phyloP scores from a whole-genome alignment of 2,888 invertebrate species.

The Eilema sororculum region DNA sequence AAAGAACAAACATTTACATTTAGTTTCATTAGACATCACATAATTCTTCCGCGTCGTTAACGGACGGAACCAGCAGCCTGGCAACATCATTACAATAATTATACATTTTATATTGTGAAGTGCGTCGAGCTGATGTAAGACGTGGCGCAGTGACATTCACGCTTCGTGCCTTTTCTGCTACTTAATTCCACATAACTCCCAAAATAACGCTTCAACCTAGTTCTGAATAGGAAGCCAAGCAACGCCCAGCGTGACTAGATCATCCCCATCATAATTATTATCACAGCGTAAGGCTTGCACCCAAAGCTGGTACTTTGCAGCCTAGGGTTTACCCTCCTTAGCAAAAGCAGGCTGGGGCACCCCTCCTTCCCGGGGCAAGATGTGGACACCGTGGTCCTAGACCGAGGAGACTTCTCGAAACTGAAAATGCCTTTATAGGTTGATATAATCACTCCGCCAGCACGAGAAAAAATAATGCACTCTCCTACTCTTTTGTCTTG shows the following conservation, averaged over 20 bases:
- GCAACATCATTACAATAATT: slow-evolving; percentile 3
- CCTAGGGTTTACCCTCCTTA: too few species aligned
- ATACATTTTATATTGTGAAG: not conserved
- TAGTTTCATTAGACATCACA: not conserved
- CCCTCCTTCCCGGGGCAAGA: too few species aligned
- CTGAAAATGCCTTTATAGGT: too few species aligned
- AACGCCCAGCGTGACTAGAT: not conserved
- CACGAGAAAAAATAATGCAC: too few species aligned
- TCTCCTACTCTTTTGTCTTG: too few species aligned
- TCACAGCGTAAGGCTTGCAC: not conserved
- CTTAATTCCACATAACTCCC: not conserved
- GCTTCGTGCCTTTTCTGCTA: not conserved
- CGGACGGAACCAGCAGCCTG: not conserved
- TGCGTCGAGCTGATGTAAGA: not conserved
- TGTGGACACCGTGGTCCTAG: too few species aligned
- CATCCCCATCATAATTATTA: not conserved
- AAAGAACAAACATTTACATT: not conserved
- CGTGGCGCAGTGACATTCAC: not conserved
- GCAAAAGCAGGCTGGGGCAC: too few species aligned
- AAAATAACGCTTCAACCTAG: not conserved
- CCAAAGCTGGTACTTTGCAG: too few species aligned
- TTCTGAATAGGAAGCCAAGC: not conserved
- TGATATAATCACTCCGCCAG: too few species aligned
- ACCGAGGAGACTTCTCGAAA: too few species aligned
- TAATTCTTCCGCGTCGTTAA: not conserved